These are phyloP conservation scores for Ceryle rudis DNA, from an alignment of 2,797 vertebrate species.

Conservation along the genomic window DNA sequence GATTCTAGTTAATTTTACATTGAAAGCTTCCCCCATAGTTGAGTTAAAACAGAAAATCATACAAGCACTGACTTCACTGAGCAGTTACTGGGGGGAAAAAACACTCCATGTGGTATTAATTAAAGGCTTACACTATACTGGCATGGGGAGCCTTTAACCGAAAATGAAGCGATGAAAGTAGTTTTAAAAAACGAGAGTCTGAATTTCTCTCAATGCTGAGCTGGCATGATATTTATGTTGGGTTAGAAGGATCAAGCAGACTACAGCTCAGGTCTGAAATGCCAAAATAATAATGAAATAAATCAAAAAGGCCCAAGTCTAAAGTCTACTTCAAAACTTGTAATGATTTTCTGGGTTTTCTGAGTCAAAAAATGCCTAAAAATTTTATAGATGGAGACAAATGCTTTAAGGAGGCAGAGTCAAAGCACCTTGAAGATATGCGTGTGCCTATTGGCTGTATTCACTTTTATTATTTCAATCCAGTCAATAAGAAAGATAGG, in stretches of 20 bases:
- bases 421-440: constrained; percentile 5
- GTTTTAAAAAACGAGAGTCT: not conserved
- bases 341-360: not conserved
- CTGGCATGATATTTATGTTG: constrained; percentile 19
- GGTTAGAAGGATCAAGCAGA: constrained; percentile 36
- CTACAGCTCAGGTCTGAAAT: constrained; percentile 37
- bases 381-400: constrained; percentile 10
- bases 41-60: constrained; percentile 47
- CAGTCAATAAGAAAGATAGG: not conserved
- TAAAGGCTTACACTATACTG: constrained; percentile 29
- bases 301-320: constrained; percentile 11
- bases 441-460: not conserved
- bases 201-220: constrained; percentile 23
- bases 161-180: constrained; percentile 25
- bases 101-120: constrained; percentile 59
- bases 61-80: not conserved
- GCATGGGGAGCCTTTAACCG: constrained; percentile 32
- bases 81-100: not conserved
- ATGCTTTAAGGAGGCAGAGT: not conserved
- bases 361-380: constrained; percentile 5
- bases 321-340: constrained; percentile 24
- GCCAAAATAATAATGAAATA: constrained; percentile 53
- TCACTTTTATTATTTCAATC: constrained; percentile 9
- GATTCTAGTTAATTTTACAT: constrained; percentile 14
- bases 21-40: constrained; percentile 8